Evolutionary conservation across 2,113 vertebrate genomes (phyloP).

Genomic region (Spilogale gracilis): DNA sequence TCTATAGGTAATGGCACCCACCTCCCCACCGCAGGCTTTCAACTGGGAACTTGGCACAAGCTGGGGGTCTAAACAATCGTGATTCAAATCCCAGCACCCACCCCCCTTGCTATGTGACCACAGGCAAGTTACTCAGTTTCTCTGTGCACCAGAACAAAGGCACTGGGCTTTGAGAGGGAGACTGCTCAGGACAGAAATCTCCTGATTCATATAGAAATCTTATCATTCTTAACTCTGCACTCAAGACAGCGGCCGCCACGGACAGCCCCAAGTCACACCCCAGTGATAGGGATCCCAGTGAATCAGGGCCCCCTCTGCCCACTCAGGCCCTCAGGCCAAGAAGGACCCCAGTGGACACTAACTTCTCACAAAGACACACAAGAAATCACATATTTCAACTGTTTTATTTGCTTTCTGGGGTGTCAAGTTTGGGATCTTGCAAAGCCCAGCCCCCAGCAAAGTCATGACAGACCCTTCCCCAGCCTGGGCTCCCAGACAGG

Average conservation of each 20-base stretch:
- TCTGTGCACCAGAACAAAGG: not conserved
- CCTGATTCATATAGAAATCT: not conserved
- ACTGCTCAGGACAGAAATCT: not conserved
- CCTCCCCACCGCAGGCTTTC: not conserved
- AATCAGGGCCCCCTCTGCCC: not conserved
- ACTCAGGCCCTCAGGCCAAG: too few relatives aligned
- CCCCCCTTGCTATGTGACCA: not conserved
- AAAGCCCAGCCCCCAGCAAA: not conserved
- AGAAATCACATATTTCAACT: not conserved
- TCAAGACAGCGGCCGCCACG: not conserved
- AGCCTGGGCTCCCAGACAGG: not conserved
- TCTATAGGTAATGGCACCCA: not conserved
- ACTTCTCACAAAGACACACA: constrained; percentile 18
- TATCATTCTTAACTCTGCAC: accelerated
- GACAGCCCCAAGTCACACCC: not conserved
- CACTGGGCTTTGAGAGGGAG: not conserved
- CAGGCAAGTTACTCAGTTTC: not conserved
- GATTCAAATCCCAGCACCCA: not conserved
- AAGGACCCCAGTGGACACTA: not conserved
- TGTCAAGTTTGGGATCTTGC: not conserved
- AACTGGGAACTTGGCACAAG: not conserved
- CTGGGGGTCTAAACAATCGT: not conserved
- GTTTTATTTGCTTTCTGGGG: constrained; percentile 68
- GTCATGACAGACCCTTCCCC: not conserved
- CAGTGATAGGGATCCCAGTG: accelerated